These are phyloP conservation scores for Nothobranchius furzeri DNA, from an alignment of 2,113 vertebrate species.

Conservation along the genomic window DNA sequence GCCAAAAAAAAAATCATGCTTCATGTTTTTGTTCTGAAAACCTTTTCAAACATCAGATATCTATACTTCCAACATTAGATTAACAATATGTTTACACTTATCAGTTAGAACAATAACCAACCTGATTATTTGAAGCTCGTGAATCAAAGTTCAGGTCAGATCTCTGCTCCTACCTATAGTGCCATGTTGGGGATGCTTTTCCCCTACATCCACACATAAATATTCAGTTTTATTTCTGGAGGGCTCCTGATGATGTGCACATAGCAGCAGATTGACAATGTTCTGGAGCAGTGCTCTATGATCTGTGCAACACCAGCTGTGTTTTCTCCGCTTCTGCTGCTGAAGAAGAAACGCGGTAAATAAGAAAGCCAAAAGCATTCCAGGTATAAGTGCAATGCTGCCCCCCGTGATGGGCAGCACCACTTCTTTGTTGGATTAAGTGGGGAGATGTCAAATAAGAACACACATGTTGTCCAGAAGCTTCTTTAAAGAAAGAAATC, in stretches of 20 bases:
- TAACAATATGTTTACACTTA: neutral
- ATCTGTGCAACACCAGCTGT: conserved; percentile 24
- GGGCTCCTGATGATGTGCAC: conserved; percentile 11
- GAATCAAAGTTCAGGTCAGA: conserved; percentile 45
- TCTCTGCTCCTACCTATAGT: conserved; percentile 27
- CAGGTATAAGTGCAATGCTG: conserved; percentile 64
- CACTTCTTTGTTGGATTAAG: conserved; percentile 60
- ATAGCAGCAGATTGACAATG: conserved; percentile 7
- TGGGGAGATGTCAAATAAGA: conserved; percentile 65
- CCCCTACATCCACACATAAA: conserved; percentile 13
- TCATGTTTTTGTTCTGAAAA: neutral
- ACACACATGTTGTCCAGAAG: conserved; percentile 52
- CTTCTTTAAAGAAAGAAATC: conserved; percentile 38
- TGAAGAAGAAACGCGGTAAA: conserved; percentile 55
- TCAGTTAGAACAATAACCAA: conserved; percentile 1
- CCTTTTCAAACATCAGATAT: neutral
- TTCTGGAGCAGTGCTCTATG: conserved; percentile 3
- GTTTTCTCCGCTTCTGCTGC: conserved; percentile 28
- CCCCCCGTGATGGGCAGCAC: conserved; percentile 46
- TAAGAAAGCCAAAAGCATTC: conserved; percentile 67
- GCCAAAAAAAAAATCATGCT: neutral
- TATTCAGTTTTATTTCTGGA: conserved; percentile 27
- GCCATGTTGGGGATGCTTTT: conserved; percentile 15
- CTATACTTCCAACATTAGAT: no score
- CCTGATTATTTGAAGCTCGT: conserved; percentile 33